Evolutionary conservation across 2,888 invertebrate genomes (phyloP).

Genomic region (Chloromyia formosa): DNA sequence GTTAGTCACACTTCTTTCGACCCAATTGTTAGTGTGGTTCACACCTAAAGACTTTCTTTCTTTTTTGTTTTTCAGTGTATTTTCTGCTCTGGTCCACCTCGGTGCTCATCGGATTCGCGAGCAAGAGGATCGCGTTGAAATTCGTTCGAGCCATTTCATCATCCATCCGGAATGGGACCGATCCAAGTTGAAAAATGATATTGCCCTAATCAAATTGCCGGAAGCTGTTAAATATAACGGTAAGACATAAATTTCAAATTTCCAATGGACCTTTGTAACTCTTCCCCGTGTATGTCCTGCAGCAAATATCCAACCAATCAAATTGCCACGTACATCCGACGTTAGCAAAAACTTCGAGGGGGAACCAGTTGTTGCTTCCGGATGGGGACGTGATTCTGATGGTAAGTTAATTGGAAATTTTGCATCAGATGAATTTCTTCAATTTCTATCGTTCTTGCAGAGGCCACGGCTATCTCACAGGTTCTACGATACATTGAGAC

Average conservation of each 20-base stretch:
- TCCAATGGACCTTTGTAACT: too few species aligned
- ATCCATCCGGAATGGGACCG: slow-evolving; percentile 62
- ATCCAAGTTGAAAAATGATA: slow-evolving; percentile 59
- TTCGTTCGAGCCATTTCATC: slow-evolving; percentile 57
- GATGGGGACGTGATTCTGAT: slow-evolving; percentile 59
- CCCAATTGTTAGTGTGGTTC: too few species aligned
- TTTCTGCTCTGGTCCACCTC: slow-evolving; percentile 55
- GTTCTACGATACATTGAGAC: slow-evolving; percentile 9
- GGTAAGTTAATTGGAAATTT: slow-evolving; percentile 52
- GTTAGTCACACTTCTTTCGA: too few species aligned
- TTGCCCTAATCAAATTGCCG: slow-evolving; percentile 59
- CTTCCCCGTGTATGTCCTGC: too few species aligned
- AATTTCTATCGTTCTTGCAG: not conserved
- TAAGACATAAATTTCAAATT: slow-evolving; percentile 50
- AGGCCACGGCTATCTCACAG: slow-evolving; percentile 7
- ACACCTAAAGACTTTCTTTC: too few species aligned
- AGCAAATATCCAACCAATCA: slow-evolving; percentile 32
- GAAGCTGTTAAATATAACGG: slow-evolving; percentile 58
- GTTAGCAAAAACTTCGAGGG: not conserved
- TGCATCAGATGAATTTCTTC: not conserved
- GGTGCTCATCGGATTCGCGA: slow-evolving; percentile 62
- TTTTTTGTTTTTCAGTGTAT: slow-evolving; percentile 15
- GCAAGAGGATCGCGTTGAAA: slow-evolving; percentile 62
- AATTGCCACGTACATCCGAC: not conserved
- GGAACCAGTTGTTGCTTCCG: slow-evolving; percentile 50